Evolutionary conservation across 2,113 vertebrate species (phyloP), one percentile per base, ranked within the genome.

Genomic region (Rana temporaria): DNA sequence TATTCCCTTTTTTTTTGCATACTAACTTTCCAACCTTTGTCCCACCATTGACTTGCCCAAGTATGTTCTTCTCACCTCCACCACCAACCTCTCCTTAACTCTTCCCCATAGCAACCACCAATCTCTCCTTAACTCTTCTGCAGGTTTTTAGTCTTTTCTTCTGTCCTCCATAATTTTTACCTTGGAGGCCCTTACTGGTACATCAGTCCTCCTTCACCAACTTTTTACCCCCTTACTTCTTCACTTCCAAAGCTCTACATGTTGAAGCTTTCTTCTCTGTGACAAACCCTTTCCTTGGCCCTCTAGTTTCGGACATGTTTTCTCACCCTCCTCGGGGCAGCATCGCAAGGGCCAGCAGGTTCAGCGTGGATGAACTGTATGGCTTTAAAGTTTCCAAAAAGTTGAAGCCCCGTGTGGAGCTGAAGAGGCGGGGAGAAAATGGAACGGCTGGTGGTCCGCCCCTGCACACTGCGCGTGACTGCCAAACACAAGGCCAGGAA

Each of bases 291-390:
- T 11, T 48, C 42, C 42, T 48, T 42, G 38, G 38, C 38, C 38
- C 9, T 14, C 12, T 14, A 48, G 42, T 48, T 14, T 59, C 20
- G 5, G 84, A 59, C 22, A 95, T 95, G 93, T 94, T 95, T 57
- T 92, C 90, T 2, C 90, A 92, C 20, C 76, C 85, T 11, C 78
- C 83, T 4, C 79, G 84, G 11, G 48, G 85, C 1, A 92, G 87
- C 0, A 7, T 78, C 2, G 32, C 60, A 1, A 86, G 91, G 38
- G 91, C 89, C 0, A 92, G 91, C 1, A 94, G 93, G 85, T 93
- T 93, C 86, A 94, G 92, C 0, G 91, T 95, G 84, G 94, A 96
- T 65, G 94, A 95, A 64, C 87, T 95, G n/a, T 95, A 95, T 24
- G 93, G 93, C 8, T 65, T 88, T 85, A 90, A 94, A 86, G 91